Conservation (phyloP, 2,888 invertebrate species). For the Gortyna flavago region DNA sequence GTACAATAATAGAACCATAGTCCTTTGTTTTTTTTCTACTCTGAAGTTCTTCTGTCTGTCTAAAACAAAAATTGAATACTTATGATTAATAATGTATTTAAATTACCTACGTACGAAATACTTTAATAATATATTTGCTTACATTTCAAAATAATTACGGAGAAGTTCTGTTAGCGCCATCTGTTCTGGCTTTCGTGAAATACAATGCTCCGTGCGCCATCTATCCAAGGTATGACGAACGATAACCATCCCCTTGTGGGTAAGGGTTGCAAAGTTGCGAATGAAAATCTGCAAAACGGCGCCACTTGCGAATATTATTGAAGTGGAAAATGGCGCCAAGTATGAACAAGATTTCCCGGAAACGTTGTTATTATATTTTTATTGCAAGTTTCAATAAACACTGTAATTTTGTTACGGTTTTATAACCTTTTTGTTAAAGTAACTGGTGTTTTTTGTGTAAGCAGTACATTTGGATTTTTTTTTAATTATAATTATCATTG, state of each 20-base stretch:
- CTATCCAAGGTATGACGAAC: conserved; percentile 73
- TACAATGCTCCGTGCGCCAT: conserved; percentile 75
- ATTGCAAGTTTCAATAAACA: background rate
- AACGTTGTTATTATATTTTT: background rate
- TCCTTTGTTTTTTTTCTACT: background rate
- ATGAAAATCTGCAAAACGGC: conserved; percentile 84
- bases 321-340: conserved; percentile 66
- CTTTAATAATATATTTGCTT: background rate
- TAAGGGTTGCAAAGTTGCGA: conserved; percentile 88
- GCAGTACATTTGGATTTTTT: background rate
- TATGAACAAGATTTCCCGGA: conserved; percentile 24
- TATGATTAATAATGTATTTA: too few species aligned
- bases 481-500: background rate
- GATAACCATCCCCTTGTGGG: conserved; percentile 80
- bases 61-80: background rate
- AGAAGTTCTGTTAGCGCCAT: conserved; percentile 77
- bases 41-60: background rate
- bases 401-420: background rate
- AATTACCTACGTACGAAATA: background rate
- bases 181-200: conserved; percentile 68
- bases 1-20: too few species aligned
- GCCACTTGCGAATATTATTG: conserved; percentile 77
- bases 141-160: background rate
- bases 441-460: background rate
- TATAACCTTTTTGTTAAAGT: background rate